Evolutionary conservation across 2,888 invertebrate species (phyloP).

Genomic region (Therioaphis trifolii): DNA sequence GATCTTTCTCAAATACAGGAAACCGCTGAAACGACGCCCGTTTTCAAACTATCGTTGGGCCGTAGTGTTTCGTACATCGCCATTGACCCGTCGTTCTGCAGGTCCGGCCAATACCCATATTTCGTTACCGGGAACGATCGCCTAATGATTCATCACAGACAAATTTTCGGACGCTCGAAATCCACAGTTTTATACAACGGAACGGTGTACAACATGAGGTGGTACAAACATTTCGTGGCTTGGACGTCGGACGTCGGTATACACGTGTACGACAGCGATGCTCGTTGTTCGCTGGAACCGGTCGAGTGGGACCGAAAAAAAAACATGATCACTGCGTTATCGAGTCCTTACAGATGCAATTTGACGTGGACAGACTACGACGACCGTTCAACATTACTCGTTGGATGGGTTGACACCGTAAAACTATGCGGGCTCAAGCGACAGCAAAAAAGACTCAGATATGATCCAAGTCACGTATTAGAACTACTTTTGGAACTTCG

Average conservation of each 20-base stretch:
- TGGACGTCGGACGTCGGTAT: conserved; percentile 93
- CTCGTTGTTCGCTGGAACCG: conserved; percentile 85
- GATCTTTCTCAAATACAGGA: conserved; percentile 88
- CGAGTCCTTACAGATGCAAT: conserved; percentile 79
- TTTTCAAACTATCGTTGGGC: conserved; percentile 79
- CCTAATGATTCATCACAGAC: conserved; percentile 87
- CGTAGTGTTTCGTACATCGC: conserved; percentile 87
- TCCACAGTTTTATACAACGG: conserved; percentile 85
- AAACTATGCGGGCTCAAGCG: conserved; percentile 89
- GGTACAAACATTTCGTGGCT: conserved; percentile 87
- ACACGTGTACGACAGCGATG: conserved; percentile 87
- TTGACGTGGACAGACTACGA: conserved; percentile 83
- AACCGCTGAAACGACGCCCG: conserved; percentile 69
- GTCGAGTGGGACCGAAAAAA: conserved; percentile 80
- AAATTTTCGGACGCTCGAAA: conserved; percentile 81
- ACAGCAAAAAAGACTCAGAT: conserved; percentile 69
- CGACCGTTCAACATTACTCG: conserved; percentile 78
- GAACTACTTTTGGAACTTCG: conserved; percentile 90
- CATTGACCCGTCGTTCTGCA: conserved; percentile 84
- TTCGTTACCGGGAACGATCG: conserved; percentile 76
- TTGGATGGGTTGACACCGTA: conserved; percentile 93
- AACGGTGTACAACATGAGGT: conserved; percentile 86
- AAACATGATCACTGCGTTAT: conserved; percentile 70
- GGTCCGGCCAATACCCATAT: conserved; percentile 76
- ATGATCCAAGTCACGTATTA: conserved; percentile 84